These are phyloP conservation scores for Cynopterus sphinx DNA, from an alignment of 2,797 vertebrate genomes.

Conservation along the genomic window DNA sequence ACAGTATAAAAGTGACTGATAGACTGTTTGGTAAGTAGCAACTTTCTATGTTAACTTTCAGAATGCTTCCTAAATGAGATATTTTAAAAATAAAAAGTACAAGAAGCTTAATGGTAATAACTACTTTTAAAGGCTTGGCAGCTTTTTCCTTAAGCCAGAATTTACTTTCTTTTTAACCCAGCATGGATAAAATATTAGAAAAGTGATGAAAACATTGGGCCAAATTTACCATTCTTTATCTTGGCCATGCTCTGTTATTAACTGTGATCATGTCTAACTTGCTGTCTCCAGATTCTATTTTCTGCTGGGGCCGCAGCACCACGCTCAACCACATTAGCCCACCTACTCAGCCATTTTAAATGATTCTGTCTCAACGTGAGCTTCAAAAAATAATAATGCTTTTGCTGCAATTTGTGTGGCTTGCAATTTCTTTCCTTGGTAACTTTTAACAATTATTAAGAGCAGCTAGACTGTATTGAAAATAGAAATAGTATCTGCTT, in stretches of 20 bases:
- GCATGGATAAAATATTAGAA: background rate
- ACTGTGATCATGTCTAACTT: background rate
- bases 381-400: constrained; percentile 2
- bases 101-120: background rate
- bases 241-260: background rate
- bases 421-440: background rate
- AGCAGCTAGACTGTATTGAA: background rate
- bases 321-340: background rate
- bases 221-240: background rate
- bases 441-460: background rate
- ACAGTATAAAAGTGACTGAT: background rate
- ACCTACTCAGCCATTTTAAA: background rate
- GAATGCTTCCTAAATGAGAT: background rate
- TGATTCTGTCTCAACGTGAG: background rate
- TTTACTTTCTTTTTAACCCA: background rate
- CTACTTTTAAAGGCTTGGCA: background rate
- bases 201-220: background rate
- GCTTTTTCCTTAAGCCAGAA: background rate
- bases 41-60: background rate
- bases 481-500: background rate
- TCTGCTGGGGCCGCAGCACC: background rate
- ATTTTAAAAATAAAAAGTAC: constrained; percentile 32
- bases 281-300: background rate
- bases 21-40: background rate
- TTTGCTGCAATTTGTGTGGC: background rate